Base-by-base conservation (phyloP, 2,113 vertebrate genomes). In the Xenopus laevis region DNA sequence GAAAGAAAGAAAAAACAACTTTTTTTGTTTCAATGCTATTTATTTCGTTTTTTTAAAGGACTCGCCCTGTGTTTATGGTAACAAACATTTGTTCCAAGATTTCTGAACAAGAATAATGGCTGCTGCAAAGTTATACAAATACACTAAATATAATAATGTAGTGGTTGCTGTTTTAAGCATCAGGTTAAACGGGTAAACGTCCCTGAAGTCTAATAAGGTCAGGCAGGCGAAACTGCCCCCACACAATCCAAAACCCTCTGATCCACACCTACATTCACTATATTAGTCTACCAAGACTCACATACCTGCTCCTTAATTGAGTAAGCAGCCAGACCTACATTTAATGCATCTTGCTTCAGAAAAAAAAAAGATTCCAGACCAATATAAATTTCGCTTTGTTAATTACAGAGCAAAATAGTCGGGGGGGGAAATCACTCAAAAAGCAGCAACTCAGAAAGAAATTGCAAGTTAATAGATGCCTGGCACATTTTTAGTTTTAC, bases 201-300 rank as follows among this genome's bases (percentile, higher is more conserved):
- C 58, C 58, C 10, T 27, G 17, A 10, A 58, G 15, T 18, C 55
- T 58, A 60, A 60, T 13, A 60, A 60, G 58, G 58, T 60, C 58
- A 60, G 21, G 21, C 58, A 60, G 58, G 8, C 20, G 20, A 21
- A 60, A 23, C 58, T 23, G 58, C 58, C 21, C 74, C 69, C 74
- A 45, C 66, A 57, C 4, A 30, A 62, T 40, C 57, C 65, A 46
- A 65, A 62, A 8, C 10, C 58, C 65, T 68, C 30, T 69, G 46
- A 76, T 76, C 58, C 73, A 70, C 66, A 30, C 47, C 67, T 40
- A 15, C 74, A 64, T 9, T 55, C 7, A 30, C 30, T 63, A 18
- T n/a, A 58, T 46, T 63, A 47, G 11, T 10, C 40, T 52, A 46
- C 57, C 15, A 67, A 18, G 53, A 13, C 13, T 40, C 16, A 59